Evolutionary conservation across 2,797 vertebrate genomes (phyloP).

Genomic region (Uromys caudimaculatus): DNA sequence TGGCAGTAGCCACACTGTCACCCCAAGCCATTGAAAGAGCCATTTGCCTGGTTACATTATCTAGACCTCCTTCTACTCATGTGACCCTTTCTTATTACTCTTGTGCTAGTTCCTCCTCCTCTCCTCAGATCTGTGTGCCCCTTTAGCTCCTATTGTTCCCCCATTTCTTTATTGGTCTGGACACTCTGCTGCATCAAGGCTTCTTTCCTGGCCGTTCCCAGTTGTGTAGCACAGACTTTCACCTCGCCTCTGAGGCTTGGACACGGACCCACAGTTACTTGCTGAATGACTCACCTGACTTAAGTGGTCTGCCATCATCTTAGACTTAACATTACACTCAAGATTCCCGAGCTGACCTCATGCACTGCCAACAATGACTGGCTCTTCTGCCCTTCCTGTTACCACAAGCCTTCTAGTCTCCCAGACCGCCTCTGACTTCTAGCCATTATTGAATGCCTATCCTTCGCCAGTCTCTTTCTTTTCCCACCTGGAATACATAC

Average conservation of each 20-base stretch:
- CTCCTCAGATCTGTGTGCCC: background rate
- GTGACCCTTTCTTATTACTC: background rate
- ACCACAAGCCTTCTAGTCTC: conserved; percentile 11
- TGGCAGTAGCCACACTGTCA: conserved; percentile 5
- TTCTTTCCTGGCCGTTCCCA: background rate
- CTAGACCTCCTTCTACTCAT: background rate
- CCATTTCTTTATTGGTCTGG: background rate
- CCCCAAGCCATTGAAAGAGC: background rate
- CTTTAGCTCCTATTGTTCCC: background rate
- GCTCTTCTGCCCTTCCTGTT: conserved; percentile 53
- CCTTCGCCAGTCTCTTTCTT: background rate
- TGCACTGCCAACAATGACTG: background rate
- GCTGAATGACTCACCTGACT: background rate
- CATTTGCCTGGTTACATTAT: conserved; percentile 24
- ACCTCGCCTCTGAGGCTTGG: background rate
- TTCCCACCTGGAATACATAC: background rate
- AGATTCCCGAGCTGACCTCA: conserved; percentile 15
- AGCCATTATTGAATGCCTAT: background rate
- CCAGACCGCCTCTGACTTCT: background rate
- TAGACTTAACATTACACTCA: conserved; percentile 10
- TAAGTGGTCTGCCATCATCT: conserved; percentile 30
- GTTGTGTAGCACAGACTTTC: conserved; percentile 13
- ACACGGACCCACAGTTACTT: conserved; percentile 35
- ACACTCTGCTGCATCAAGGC: background rate
- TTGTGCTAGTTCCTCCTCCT: background rate